Percentiles rank a stretch among this genome's conserved stretches.
Evolutionary conservation across 1,140 invertebrate species (phyloP).

Genomic region (Zaprionus ornatus): DNA sequence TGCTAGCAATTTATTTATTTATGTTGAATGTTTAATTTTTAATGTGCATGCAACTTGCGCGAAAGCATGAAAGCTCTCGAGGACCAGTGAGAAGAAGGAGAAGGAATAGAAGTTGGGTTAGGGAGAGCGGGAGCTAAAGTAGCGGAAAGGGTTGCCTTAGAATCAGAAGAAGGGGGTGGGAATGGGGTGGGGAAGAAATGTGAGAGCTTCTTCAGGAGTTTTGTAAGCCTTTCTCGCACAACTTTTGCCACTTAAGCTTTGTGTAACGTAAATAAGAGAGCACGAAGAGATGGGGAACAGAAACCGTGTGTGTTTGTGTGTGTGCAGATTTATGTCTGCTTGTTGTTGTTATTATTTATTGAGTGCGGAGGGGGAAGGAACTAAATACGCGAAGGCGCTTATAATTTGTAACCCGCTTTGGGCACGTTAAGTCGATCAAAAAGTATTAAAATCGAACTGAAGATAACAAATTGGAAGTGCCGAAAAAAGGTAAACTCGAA

Average conservation of each 20-base stretch:
- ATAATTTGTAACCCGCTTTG: conserved; percentile 56
- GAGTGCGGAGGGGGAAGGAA: not conserved
- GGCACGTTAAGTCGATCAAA: conserved; percentile 30
- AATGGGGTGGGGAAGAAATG: not conserved
- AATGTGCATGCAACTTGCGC: conserved; percentile 73
- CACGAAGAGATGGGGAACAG: not conserved
- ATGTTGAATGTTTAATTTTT: conserved; percentile 78
- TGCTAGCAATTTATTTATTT: conserved; percentile 75
- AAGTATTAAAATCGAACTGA: conserved; percentile 19
- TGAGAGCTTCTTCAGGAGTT: conserved; percentile 53
- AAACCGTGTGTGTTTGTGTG: conserved; percentile 29
- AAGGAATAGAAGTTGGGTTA: not conserved
- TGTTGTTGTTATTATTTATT: conserved; percentile 20
- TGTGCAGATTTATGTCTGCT: conserved; percentile 42
- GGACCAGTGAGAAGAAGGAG: not conserved
- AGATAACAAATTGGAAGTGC: not conserved
- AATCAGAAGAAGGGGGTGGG: not conserved
- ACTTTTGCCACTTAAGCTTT: conserved; percentile 80
- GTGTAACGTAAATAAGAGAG: conserved; percentile 63
- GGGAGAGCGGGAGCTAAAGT: conserved; percentile 3
- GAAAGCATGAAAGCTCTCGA: conserved; percentile 12
- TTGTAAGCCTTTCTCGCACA: conserved; percentile 74
- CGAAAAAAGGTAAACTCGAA: too few species aligned
- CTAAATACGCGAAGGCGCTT: conserved; percentile 60
- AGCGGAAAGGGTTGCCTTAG: conserved; percentile 33